Percentiles rank a stretch among this genome's conserved stretches.
These are phyloP conservation scores for Grantiella picta DNA, from an alignment of 2,113 vertebrate species.

Conservation along the genomic window DNA sequence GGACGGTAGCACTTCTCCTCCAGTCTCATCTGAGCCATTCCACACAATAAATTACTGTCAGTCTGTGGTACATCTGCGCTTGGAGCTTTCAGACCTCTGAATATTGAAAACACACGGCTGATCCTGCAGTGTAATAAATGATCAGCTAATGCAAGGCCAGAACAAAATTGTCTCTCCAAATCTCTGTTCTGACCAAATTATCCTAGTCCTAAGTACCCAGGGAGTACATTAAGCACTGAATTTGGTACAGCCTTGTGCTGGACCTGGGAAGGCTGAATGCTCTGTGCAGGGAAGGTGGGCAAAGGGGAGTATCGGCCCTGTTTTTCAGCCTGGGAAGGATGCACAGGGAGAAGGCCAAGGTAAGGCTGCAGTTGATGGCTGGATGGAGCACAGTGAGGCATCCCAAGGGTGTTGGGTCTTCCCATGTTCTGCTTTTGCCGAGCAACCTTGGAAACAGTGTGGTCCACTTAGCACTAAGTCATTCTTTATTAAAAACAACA, in stretches of 20 bases:
- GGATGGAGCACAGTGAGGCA: not conserved
- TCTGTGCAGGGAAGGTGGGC: not conserved
- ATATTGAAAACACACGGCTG: not conserved
- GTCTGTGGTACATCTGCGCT: not conserved
- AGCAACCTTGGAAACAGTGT: not conserved
- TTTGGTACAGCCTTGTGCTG: not conserved
- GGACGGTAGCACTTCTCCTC: not conserved
- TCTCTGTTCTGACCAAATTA: not conserved
- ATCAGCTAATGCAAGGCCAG: not conserved
- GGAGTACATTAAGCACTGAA: not conserved
- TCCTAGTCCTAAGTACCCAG: not conserved
- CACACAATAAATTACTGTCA: not conserved
- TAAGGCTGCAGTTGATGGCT: not conserved
- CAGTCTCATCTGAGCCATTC: not conserved
- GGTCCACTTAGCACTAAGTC: not conserved
- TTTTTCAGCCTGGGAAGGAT: not conserved
- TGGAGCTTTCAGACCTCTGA: not conserved
- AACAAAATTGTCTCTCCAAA: not conserved
- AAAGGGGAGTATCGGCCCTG: not conserved
- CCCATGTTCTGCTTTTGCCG: not conserved
- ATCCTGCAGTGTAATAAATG: not conserved
- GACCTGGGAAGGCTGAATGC: not conserved
- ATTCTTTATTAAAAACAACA: conserved; percentile 42
- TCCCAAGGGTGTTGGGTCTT: accelerated
- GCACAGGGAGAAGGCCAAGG: not conserved